phyloP scores from a whole-genome alignment of 2,888 invertebrate species.

The Orgyia antiqua region DNA sequence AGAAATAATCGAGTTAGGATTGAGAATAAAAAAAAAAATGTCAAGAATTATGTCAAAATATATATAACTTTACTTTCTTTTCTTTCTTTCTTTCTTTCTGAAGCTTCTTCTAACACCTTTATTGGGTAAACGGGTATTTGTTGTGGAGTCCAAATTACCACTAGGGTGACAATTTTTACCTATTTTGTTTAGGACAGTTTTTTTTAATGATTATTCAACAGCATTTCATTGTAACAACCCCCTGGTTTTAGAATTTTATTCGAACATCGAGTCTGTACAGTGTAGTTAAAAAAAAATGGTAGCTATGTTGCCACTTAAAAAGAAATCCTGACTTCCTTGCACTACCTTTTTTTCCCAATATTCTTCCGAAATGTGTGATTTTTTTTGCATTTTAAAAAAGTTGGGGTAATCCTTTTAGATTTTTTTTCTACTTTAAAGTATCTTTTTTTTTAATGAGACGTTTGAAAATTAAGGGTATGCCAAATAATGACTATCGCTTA shows the following conservation, averaged over 20 bases:
- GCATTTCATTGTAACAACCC: constrained; percentile 57
- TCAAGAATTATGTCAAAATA: constrained; percentile 23
- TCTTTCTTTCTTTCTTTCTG: constrained; percentile 12
- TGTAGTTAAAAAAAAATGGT: constrained; percentile 44
- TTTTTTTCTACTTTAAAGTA: not conserved
- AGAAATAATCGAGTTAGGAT: too few species aligned
- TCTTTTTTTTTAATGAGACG: not conserved
- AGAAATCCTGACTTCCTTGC: constrained; percentile 38
- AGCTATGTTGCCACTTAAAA: constrained; percentile 62
- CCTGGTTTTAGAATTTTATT: constrained; percentile 41
- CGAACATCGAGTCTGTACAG: constrained; percentile 73
- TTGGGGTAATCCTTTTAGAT: not conserved
- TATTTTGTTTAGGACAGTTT: constrained; percentile 1
- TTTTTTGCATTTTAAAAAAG: not conserved
- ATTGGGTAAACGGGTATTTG: constrained; percentile 7
- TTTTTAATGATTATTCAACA: constrained; percentile 38
- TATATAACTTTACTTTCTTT: constrained; percentile 5
- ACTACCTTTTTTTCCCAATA: constrained; percentile 40
- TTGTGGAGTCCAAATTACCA: constrained; percentile 23
- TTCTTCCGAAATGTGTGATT: constrained; percentile 14
- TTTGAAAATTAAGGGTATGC: constrained; percentile 1
- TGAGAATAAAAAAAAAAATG: too few species aligned
- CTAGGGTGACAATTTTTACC: not conserved
- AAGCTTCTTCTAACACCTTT: constrained; percentile 20
- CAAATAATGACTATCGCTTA: constrained; percentile 1